Evolutionary conservation across 2,888 invertebrate species (phyloP).

Genomic region (Apamea sordens): DNA sequence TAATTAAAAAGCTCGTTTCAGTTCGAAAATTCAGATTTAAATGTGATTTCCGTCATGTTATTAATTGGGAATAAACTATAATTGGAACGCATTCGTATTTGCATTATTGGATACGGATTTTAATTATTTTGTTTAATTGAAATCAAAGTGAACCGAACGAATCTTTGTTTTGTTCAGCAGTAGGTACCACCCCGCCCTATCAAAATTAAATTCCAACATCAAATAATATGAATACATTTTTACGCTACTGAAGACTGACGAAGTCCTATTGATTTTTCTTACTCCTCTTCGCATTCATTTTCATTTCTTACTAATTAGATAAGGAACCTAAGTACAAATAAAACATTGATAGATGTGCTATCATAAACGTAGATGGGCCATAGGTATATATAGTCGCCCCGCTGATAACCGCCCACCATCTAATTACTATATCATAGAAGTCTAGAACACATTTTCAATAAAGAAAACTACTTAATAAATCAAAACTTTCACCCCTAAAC

Average conservation of each 20-base stretch:
- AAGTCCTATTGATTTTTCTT: constrained; percentile 28
- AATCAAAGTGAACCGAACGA: constrained; percentile 30
- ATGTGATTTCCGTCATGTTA: constrained; percentile 67
- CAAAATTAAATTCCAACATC: constrained; percentile 14
- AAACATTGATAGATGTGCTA: neutral
- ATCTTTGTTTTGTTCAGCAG: constrained; percentile 24
- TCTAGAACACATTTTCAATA: neutral
- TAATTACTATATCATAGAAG: neutral
- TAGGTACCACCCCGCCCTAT: neutral
- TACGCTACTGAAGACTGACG: constrained; percentile 18
- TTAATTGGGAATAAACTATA: constrained; percentile 65
- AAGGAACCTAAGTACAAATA: neutral
- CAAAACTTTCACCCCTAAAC: neutral
- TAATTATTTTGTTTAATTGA: constrained; percentile 41
- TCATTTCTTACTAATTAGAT: constrained; percentile 3
- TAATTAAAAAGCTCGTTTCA: constrained; percentile 80
- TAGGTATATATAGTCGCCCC: neutral
- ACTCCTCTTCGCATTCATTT: constrained; percentile 17
- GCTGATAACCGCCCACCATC: neutral
- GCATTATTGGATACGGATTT: constrained; percentile 34
- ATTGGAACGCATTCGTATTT: constrained; percentile 60
- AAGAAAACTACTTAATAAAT: neutral
- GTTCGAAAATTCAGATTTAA: constrained; percentile 60
- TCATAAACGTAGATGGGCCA: neutral
- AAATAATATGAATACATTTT: constrained; percentile 32